Evolutionary conservation across 2,113 vertebrate genomes (phyloP), one percentile per base, ranked within the genome.

Genomic region (Desmodus rotundus): DNA sequence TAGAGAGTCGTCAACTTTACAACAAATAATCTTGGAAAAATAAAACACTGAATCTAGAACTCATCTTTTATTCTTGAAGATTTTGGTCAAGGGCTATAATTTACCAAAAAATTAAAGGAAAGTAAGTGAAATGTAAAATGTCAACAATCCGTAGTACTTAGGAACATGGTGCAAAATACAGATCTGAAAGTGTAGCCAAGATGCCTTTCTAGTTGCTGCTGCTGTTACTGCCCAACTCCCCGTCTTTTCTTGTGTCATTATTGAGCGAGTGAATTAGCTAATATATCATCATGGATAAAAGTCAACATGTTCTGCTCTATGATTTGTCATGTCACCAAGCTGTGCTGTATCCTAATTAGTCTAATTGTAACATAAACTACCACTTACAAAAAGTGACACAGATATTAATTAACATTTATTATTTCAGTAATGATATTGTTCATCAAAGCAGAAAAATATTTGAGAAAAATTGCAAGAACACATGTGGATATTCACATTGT

Each of bases 331-430:
- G 93, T 89, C 97, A 98, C 88, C 89, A 97, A 96, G 93, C 95
- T 98, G 97, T 14, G n/a, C 90, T 91, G 82, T 96, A 96, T 91
- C 96, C 97, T 98, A 98, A 99, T 99, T 98, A 98, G 78, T 97
- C 96, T 98, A 99, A 99, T 98, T 98, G 98, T 97, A 96, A 96
- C 96, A 98, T 98, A 98, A 98, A 97, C 97, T 96, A 98, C 87
- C 97, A 98, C 92, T 98, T 98, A 98, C 93, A 97, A 96, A 67
- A 98, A 98, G 98, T 87, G 61, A 98, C 72, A 92, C 94, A 96
- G 98, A 97, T 98, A 98, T 98, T 98, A 98, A 98, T 98, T 98
- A 98, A 94, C 74, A 93, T 93, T 98, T 98, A 99, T 97, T 98
- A 98, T 97, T 98, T 98, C 50, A 92, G 95, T 95, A 98, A 98